Evolutionary conservation across 37 sponge, comb jelly and placozoan genomes (phyloP), one percentile per base, ranked within the genome.

Genomic region (Geodia barretti): DNA sequence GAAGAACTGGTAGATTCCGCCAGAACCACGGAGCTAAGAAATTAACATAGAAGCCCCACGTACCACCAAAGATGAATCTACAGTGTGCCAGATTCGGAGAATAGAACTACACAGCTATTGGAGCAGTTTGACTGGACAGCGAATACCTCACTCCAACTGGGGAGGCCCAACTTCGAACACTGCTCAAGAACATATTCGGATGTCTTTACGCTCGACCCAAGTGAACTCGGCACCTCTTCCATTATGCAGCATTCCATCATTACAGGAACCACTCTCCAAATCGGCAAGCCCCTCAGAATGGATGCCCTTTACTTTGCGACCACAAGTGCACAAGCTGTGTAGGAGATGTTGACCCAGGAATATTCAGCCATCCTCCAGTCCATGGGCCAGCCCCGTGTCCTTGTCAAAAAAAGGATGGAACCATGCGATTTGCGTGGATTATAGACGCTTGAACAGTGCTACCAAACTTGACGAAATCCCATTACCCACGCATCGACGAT

Each of bases 321-420:
- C 24, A 9, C 39, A 81, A 64, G 78, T 90, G 8, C 59, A 76
- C 8, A 39, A 80, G 39, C 24, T 77, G 75, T 85, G 24, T 20
- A 84, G 25, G 72, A 87, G 65, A 78, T 91, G 81, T 39, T 87
- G 29, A 60, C 67, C 0, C 64, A 82, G 77, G 2, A 70, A 87
- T 2, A 83, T 91, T 8, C 25, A 42, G 23, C 92, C 85, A 11
- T 87, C 88, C 20, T 17, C 34, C 11, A 84, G 85, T 26, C 84
- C 88, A 1, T 92, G 92, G 92, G 82, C 85, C 0, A 77, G 87
- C 41, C 88, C 88, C 9, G 39, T 91, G 84, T 87, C 0, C 61
- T 91, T 23, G 87, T 87, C 23, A 32, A n/a, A 21, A 92, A 92
- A 72, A 80, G 59, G 70, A 74, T 41, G 67, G 24, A 64, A 21